These are phyloP conservation scores for Metridium senile DNA, from an alignment of 92 coral and sea anemone genomes.

Conservation along the genomic window DNA sequence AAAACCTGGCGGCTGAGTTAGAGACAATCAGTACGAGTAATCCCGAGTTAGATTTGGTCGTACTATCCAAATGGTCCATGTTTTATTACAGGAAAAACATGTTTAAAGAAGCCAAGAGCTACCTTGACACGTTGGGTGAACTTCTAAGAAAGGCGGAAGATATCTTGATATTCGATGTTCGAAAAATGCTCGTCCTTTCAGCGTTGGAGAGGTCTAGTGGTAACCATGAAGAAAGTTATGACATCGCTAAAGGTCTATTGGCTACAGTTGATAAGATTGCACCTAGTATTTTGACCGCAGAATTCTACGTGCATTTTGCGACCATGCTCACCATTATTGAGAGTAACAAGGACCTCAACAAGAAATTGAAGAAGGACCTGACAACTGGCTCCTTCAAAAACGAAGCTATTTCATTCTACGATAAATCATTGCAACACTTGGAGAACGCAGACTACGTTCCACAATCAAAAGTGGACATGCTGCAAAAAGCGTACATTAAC, in stretches of 20 bases:
- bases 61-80: background rate
- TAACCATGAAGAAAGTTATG: background rate
- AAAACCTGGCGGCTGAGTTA: background rate
- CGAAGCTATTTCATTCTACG: background rate
- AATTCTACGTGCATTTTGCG: background rate
- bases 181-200: background rate
- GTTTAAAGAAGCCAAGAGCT: background rate
- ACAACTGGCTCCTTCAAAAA: background rate
- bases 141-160: background rate
- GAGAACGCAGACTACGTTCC: background rate
- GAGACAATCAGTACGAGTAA: too few species aligned
- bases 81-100: background rate
- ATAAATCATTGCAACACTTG: background rate
- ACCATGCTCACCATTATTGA: background rate
- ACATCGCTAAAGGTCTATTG: background rate
- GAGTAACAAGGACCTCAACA: background rate
- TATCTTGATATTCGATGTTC: background rate
- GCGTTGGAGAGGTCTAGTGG: background rate
- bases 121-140: background rate
- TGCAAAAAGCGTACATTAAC: background rate
- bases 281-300: background rate
- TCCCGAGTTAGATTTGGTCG: background rate
- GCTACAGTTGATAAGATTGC: background rate
- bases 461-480: background rate
- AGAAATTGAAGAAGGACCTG: background rate